Conservation (phyloP, 1,140 invertebrate species). For the Proctacanthus coquilletti region DNA sequence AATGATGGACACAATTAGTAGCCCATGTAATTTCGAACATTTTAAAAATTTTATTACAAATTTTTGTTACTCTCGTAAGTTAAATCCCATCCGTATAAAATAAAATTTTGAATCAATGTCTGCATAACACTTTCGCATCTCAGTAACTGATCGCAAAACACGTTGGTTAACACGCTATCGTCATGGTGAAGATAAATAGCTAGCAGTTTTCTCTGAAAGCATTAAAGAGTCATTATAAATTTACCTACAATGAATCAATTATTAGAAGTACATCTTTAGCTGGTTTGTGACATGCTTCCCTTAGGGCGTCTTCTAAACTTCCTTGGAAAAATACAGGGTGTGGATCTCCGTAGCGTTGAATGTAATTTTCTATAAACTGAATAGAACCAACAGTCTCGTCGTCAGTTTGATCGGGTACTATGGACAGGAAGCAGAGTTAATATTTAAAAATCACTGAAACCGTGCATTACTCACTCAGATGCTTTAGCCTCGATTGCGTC, state of each 20-base stretch:
- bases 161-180: slow-evolving; percentile 80
- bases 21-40: slow-evolving; percentile 3
- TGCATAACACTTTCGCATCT: slow-evolving; percentile 80
- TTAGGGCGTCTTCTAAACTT: slow-evolving; percentile 73
- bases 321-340: slow-evolving; percentile 84
- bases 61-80: slow-evolving; percentile 71
- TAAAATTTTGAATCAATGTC: slow-evolving; percentile 71
- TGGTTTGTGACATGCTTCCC: slow-evolving; percentile 67
- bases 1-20: slow-evolving; percentile 12
- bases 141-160: slow-evolving; percentile 88
- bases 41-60: slow-evolving; percentile 45
- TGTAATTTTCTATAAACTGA: slow-evolving; percentile 75
- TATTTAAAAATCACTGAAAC: slow-evolving; percentile 2
- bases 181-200: slow-evolving; percentile 92
- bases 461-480: slow-evolving; percentile 66
- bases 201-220: slow-evolving; percentile 71
- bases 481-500: slow-evolving; percentile 49
- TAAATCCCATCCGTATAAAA: slow-evolving; percentile 92
- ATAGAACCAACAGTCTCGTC: slow-evolving; percentile 76
- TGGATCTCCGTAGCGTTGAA: slow-evolving; percentile 59
- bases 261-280: slow-evolving; percentile 82
- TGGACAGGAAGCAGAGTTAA: slow-evolving; percentile 13
- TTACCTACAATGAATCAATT: not conserved
- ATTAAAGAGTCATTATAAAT: too few species aligned
- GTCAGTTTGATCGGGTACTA: slow-evolving; percentile 75